Evolutionary conservation across 2,113 vertebrate species (phyloP).

Genomic region (Furnarius figulus): DNA sequence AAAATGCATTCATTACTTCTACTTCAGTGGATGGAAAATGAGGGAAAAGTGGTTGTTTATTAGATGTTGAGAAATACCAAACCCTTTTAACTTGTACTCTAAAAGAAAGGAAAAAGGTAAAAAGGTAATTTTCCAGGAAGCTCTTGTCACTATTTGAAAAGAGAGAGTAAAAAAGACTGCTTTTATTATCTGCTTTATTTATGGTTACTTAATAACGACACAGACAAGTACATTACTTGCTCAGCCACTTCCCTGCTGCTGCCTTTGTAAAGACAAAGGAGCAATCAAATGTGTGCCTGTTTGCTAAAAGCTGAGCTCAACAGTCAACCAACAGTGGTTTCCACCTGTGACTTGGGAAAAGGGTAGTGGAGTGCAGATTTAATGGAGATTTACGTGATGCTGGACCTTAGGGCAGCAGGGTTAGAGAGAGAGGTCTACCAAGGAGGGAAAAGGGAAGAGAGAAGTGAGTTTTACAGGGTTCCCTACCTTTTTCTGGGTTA

Average conservation of each 20-base stretch:
- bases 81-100: constrained; percentile 68
- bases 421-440: background rate
- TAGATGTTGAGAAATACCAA: constrained; percentile 64
- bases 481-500: background rate
- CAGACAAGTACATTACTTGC: constrained; percentile 54
- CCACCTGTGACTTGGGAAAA: background rate
- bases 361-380: accelerated
- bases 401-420: background rate
- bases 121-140: constrained; percentile 73
- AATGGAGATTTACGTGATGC: background rate
- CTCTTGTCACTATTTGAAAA: constrained; percentile 66
- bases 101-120: constrained; percentile 29
- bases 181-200: constrained; percentile 74
- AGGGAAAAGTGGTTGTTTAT: constrained; percentile 71
- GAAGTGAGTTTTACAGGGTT: background rate
- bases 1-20: constrained; percentile 68
- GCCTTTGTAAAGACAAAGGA: constrained; percentile 39
- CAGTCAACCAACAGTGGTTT: background rate
- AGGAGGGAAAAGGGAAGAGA: background rate
- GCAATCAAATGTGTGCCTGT: background rate
- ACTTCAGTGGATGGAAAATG: constrained; percentile 33
- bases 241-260: background rate
- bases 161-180: constrained; percentile 34
- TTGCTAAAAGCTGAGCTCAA: background rate
- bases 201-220: constrained; percentile 54